A percentile compares a stretch with the other conserved stretches of the same genome.
Conservation (phyloP, 2,113 vertebrate genomes). For the Gavialis gangeticus region DNA sequence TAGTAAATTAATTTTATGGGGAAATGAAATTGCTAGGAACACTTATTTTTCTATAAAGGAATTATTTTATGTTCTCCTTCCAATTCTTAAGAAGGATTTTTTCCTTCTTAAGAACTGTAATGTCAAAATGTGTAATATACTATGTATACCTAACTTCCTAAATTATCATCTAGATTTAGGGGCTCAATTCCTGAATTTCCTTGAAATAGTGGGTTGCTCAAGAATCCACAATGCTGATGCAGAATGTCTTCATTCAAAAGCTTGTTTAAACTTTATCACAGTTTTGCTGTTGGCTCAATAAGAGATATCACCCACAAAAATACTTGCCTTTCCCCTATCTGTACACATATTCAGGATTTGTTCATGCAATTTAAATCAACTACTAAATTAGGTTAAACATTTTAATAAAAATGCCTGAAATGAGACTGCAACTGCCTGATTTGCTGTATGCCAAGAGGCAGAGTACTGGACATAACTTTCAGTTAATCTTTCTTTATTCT, state of each 20-base stretch:
- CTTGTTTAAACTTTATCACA: too few species aligned
- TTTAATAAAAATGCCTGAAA: neutral
- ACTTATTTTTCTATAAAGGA: neutral
- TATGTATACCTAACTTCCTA: neutral
- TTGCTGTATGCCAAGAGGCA: neutral
- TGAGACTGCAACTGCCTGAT: too few species aligned
- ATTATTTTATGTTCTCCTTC: neutral
- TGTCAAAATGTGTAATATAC: neutral
- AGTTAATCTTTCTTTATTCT: neutral
- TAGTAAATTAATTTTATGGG: neutral
- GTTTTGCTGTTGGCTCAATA: neutral
- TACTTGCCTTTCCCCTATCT: neutral
- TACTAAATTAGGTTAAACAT: neutral
- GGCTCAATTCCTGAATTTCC: neutral
- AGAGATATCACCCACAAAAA: neutral
- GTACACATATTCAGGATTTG: neutral
- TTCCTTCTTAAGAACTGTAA: neutral
- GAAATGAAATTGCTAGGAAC: neutral
- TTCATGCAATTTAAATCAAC: neutral
- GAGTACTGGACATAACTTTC: neutral
- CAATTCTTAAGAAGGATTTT: neutral
- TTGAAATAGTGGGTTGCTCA: neutral
- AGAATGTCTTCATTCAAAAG: too few species aligned
- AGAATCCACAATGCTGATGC: neutral
- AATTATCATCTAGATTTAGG: neutral